Evolutionary conservation across 2,113 vertebrate species (phyloP).

Genomic region (Aleadryas rufinucha): DNA sequence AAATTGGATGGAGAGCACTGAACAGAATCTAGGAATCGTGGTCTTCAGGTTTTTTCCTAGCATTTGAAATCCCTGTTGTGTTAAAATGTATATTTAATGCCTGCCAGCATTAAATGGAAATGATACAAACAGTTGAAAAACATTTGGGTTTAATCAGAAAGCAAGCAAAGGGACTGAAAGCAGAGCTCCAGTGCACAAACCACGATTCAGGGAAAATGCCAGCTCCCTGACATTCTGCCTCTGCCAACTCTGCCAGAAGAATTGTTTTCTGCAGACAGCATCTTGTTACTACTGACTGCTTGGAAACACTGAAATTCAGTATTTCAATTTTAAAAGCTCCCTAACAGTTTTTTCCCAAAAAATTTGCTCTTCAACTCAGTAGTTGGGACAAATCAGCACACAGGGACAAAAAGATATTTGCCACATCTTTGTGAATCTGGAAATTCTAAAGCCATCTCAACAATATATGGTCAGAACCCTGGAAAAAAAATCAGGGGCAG

Average conservation of each 20-base stretch:
- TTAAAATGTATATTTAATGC: background rate
- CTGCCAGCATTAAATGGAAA: background rate
- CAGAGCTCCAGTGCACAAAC: background rate
- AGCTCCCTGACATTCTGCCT: background rate
- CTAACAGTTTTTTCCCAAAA: background rate
- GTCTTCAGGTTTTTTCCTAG: background rate
- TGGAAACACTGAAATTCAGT: background rate
- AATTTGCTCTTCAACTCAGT: background rate
- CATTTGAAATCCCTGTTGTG: background rate
- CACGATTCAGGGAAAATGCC: background rate
- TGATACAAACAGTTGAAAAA: background rate
- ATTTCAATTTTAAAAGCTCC: background rate
- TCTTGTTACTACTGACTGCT: background rate
- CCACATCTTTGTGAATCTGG: background rate
- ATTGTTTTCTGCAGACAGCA: background rate
- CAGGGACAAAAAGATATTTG: background rate
- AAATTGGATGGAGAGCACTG: background rate
- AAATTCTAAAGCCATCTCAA: background rate
- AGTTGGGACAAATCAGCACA: background rate
- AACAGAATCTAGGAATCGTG: background rate
- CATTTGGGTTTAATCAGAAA: background rate
- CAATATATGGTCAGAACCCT: background rate
- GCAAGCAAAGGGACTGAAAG: background rate
- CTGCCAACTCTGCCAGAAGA: background rate
- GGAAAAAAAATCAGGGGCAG: background rate